Evolutionary conservation across 1,140 invertebrate genomes (phyloP), one percentile per base, ranked within the genome.

Genomic region (Penaeus vannamei): DNA sequence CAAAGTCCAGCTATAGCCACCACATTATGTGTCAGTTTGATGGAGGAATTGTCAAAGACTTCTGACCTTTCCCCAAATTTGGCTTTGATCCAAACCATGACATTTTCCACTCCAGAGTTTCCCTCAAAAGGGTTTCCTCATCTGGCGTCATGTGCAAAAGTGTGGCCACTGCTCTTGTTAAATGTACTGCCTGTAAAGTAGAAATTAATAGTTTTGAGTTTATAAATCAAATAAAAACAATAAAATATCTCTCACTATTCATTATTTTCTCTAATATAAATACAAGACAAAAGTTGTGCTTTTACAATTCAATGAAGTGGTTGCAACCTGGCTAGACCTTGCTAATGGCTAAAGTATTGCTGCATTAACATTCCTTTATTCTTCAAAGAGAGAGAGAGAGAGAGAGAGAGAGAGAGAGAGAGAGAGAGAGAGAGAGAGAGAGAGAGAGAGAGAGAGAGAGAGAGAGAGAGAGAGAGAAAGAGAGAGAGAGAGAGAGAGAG

Each of bases 71-170:
- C 62, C 91, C 91, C 32, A 91, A 46, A 42, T 92, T 91, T 42
- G 91, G 91, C 82, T 84, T 91, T 1, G 95, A 94, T 2, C 96
- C 96, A 92, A 97, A 97, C 97, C 97, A 97, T 10, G 97, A 97
- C 95, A 96, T 96, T 93, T 97, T 97, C 95, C 96, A 98, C 90
- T 97, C 96, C 53, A 98, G 93, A 0, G 97, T 97, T 92, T 98
- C 96, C 86, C 96, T 95, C n/a, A 98, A 94, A 0, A 98, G 92
- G 92, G 95, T 95, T 93, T 98, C 97, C 94, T 98, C 97, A 92
- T 98, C 97, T 17, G 95, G 94, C 0, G 96, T 96, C 90, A 98
- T 96, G 89, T 97, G 95, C 32, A 98, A 93, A 81, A 98, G 93
- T 8, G 96, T 96, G 1, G 97, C 95, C 0, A 98, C 96, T 23